Evolutionary conservation across 2,797 vertebrate species (phyloP), one percentile per base, ranked within the genome.

Genomic region (Pangasius krempfi): DNA sequence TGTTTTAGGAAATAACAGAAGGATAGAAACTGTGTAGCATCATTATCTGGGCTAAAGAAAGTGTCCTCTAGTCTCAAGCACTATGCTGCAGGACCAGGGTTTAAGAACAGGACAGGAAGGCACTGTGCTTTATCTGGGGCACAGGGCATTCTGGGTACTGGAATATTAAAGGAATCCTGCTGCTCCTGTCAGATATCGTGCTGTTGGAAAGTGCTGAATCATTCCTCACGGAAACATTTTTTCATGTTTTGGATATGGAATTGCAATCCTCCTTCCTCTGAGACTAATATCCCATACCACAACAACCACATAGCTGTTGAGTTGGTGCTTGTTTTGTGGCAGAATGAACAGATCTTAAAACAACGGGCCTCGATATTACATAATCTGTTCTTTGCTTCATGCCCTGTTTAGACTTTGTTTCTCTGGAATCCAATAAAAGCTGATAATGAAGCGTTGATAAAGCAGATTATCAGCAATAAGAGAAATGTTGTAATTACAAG

Each of bases 111-210:
- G 85, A 47, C 58, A 54, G 10, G 84, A 81, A 72, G 52, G n/a
- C 47, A 78, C 68, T 87, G 25, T 80, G 86, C 75, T 88, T 70
- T 86, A 86, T 90, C 66, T 89, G 86, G 90, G 64, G n/a, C 47
- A 84, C 13, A 9, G 25, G 37, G 58, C 37, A 62, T 62, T 82
- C 37, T 82, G 80, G 56, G 58, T 82, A 62, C 25, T 27, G 18
- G 30, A 40, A 56, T 82, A 44, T 27, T 82, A 44, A 44, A 44
- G 58, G 12, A 82, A 60, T 27, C 37, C 4, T 80, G 20, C 78
- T 58, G n/a, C 52, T 58, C 20, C 25, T 58, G 37, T 33, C 52
- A 37, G n/a, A 76, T 13, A 50, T n/a, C 33, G 52, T 37, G 54
- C 54, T 58, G 20, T 37, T 56, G 8, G 3, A 79, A 79, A 60